Conservation (phyloP, 2,797 vertebrate species). For the Uromys caudimaculatus region DNA sequence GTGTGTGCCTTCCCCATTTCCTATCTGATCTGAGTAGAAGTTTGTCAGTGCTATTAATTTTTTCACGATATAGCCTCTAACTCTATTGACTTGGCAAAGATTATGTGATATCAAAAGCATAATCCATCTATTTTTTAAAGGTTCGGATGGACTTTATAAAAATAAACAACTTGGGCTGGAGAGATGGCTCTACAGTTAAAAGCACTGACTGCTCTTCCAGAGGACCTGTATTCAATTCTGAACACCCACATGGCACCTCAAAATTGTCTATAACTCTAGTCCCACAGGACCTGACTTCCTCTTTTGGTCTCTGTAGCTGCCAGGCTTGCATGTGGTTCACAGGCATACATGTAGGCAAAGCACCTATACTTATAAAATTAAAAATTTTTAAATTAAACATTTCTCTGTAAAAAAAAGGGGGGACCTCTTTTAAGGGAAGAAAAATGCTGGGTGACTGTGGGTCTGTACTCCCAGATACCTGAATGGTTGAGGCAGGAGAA, state of each 20-base stretch:
- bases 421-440: not conserved
- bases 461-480: not conserved
- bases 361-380: not conserved
- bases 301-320: not conserved
- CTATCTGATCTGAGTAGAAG: not conserved
- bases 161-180: not conserved
- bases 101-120: not conserved
- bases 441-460: not conserved
- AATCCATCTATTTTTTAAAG: not conserved
- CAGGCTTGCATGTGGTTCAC: not conserved
- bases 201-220: not conserved
- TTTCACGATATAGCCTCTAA: not conserved
- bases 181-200: not conserved
- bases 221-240: not conserved
- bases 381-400: not conserved
- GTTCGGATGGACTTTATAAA: not conserved
- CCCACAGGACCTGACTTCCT: not conserved
- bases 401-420: not conserved
- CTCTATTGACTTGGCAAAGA: slow-evolving; percentile 14
- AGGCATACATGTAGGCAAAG: not conserved
- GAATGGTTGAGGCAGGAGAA: not conserved
- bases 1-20: not conserved
- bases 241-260: not conserved
- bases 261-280: not conserved
- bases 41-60: not conserved